A percentile compares a stretch with the other conserved stretches of the same genome.
Conservation (phyloP, 2,113 vertebrate genomes). For the Atractosteus spatula region DNA sequence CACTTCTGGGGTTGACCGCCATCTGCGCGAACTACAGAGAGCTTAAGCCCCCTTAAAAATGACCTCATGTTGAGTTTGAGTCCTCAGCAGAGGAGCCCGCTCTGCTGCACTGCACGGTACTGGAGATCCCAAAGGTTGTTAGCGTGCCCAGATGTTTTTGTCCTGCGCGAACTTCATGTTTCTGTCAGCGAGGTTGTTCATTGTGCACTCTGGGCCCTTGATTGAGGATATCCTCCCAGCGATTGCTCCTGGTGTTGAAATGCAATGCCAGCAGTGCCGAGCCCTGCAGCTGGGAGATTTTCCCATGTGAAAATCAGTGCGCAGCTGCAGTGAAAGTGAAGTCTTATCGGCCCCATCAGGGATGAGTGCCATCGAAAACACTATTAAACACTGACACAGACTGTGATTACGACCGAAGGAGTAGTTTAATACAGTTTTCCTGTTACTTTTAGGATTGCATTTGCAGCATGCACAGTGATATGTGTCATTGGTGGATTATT, state of each 20-base stretch:
- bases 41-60: no score
- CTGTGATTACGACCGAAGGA: no score
- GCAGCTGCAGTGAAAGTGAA: slow-evolving; percentile 9
- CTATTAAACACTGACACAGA: no score
- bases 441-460: no score
- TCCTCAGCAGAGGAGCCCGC: neutral
- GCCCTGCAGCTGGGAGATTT: slow-evolving; percentile 46
- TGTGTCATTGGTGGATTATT: no score
- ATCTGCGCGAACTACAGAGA: no score
- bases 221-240: slow-evolving; percentile 78
- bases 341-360: neutral
- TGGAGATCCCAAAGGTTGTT: slow-evolving; percentile 64
- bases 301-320: slow-evolving; percentile 50
- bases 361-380: no score
- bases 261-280: slow-evolving; percentile 1
- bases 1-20: no score
- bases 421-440: no score
- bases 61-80: no score
- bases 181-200: slow-evolving; percentile 75
- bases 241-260: slow-evolving; percentile 60
- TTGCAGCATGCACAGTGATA: no score
- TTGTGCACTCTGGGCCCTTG: slow-evolving; percentile 59
- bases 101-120: slow-evolving; percentile 40
- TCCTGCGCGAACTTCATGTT: slow-evolving; percentile 52
- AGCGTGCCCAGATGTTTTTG: slow-evolving; percentile 55